Conservation (phyloP, 2,888 invertebrate genomes). For the Crossocerus cetratus region DNA sequence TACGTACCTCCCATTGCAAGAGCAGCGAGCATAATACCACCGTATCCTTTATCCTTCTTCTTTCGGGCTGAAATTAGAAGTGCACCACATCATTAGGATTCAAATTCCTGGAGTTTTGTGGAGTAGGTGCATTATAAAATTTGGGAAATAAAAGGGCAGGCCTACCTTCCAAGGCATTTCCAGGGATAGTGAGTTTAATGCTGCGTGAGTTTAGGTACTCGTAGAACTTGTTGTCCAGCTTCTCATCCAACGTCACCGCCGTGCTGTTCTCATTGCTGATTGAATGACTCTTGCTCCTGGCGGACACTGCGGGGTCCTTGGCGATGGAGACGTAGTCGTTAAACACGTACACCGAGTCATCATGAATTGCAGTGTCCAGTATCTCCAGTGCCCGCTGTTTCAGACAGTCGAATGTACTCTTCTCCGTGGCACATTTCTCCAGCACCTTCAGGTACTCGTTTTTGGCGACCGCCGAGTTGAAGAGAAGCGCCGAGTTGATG, state of each 20-base stretch:
- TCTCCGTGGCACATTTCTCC: conserved; percentile 71
- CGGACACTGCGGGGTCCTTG: conserved; percentile 57
- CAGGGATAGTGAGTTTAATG: conserved; percentile 73
- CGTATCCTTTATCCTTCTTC: conserved; percentile 76
- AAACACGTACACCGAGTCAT: conserved; percentile 70
- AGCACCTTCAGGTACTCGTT: conserved; percentile 69
- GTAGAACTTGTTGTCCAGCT: conserved; percentile 71
- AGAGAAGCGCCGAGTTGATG: conserved; percentile 46
- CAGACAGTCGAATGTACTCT: conserved; percentile 72
- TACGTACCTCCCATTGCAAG: conserved; percentile 79
- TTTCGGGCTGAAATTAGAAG: conserved; percentile 72
- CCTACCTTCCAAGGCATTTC: conserved; percentile 74
- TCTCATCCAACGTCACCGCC: conserved; percentile 68
- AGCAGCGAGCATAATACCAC: conserved; percentile 81
- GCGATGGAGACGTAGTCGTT: conserved; percentile 72
- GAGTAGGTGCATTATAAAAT: too few species aligned
- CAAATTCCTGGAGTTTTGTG: not conserved
- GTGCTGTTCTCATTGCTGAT: conserved; percentile 55
- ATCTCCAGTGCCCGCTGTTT: conserved; percentile 71
- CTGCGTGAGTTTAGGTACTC: conserved; percentile 72
- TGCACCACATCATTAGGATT: not conserved
- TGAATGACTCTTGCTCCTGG: conserved; percentile 40
- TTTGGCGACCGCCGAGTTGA: conserved; percentile 40
- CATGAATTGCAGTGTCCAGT: conserved; percentile 69
- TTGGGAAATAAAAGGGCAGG: not conserved